A percentile compares a stretch with the other conserved stretches of the same genome.
These are phyloP conservation scores for Amiota mariae DNA, from an alignment of 2,888 invertebrate genomes.

Conservation along the genomic window DNA sequence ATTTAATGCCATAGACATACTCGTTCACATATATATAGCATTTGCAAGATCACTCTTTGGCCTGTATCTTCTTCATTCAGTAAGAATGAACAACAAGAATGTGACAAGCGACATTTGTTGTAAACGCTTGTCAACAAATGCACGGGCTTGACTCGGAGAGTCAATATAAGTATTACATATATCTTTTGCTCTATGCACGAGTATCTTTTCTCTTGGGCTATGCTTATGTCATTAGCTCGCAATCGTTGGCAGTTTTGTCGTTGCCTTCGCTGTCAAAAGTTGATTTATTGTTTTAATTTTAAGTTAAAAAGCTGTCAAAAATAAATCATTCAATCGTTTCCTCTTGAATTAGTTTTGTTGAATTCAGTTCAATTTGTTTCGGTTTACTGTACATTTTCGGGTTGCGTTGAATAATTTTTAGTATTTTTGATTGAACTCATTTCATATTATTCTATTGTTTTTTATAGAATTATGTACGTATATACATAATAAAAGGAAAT, in stretches of 20 bases:
- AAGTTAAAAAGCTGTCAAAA: slow-evolving; percentile 73
- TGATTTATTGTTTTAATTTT: slow-evolving; percentile 73
- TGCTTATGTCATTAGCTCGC: neutral
- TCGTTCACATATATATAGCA: too few species aligned
- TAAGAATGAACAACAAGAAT: too few species aligned
- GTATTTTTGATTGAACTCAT: neutral
- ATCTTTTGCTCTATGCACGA: neutral
- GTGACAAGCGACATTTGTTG: slow-evolving; percentile 4
- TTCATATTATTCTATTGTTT: neutral
- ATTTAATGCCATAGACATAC: too few species aligned
- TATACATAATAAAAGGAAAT: neutral
- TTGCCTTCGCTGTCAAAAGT: slow-evolving; percentile 52
- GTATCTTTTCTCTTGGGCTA: neutral
- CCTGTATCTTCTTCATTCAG: neutral
- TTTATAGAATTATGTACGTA: too few species aligned
- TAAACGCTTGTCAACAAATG: neutral
- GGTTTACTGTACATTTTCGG: neutral
- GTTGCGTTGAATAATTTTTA: neutral
- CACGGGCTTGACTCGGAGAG: too few species aligned
- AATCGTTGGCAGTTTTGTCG: neutral
- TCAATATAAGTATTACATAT: neutral
- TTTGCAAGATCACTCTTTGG: too few species aligned
- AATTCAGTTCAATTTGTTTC: neutral
- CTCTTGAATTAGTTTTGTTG: slow-evolving; percentile 27
- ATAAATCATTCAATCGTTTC: slow-evolving; percentile 70